Evolutionary conservation across 2,888 invertebrate genomes (phyloP).

Genomic region (Lomographa bimaculata): DNA sequence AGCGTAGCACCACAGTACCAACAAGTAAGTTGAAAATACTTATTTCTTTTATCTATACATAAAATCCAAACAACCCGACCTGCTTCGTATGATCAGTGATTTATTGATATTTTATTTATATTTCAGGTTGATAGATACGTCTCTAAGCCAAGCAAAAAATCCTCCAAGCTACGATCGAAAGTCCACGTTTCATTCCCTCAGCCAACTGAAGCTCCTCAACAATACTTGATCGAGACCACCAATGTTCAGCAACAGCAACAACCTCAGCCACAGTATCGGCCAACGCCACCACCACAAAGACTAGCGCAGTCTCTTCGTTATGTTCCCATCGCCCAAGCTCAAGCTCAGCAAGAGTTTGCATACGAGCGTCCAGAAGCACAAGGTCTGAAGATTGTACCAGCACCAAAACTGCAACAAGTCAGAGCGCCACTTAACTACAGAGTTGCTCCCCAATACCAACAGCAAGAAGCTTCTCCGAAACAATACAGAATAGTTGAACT

Average conservation of each 20-base stretch:
- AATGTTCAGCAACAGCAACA: constrained; percentile 66
- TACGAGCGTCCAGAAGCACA: constrained; percentile 70
- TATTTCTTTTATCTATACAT: too few relatives aligned
- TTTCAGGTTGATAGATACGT: constrained; percentile 73
- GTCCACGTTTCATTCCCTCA: constrained; percentile 54
- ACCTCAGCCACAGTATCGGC: constrained; percentile 47
- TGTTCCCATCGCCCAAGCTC: constrained; percentile 50
- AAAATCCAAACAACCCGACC: too few relatives aligned
- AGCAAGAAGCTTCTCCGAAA: constrained; percentile 66
- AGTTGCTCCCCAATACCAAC: constrained; percentile 61
- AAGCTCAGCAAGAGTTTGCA: constrained; percentile 51
- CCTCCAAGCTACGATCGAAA: constrained; percentile 67
- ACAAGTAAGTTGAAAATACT: too few relatives aligned
- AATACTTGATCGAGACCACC: constrained; percentile 78
- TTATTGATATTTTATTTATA: too few relatives aligned
- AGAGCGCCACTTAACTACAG: constrained; percentile 55
- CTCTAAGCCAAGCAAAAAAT: constrained; percentile 69
- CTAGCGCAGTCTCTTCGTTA: constrained; percentile 60
- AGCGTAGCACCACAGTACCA: constrained; percentile 60
- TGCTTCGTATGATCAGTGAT: too few relatives aligned
- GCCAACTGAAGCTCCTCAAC: constrained; percentile 67
- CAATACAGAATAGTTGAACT: constrained; percentile 69
- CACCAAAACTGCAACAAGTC: constrained; percentile 66
- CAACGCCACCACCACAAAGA: constrained; percentile 55
- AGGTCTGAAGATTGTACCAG: constrained; percentile 72